Evolutionary conservation across 1,140 invertebrate species (phyloP), one percentile per base, ranked within the genome.

Genomic region (Diabrotica undecimpunctata): DNA sequence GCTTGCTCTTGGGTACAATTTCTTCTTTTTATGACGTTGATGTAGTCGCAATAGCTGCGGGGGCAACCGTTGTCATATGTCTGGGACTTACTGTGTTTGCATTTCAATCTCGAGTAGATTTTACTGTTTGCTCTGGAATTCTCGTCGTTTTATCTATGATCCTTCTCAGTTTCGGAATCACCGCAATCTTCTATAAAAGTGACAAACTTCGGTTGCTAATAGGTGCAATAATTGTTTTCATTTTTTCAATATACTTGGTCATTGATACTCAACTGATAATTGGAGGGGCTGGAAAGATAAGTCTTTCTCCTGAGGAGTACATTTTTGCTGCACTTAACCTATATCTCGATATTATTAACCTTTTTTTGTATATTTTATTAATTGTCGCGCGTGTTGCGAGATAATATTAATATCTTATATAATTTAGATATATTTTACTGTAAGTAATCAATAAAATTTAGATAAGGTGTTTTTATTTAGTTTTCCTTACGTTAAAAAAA

Each of bases 221-320:
- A 11, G 95, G 93, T 5, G 95, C 94, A 0, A 2, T 25, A 1
- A 25, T 25, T 25, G 25, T 25, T 25, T 78, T 90, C 0, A 77
- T 91, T 12, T 96, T 95, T 74, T 91, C 87, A 9, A 73, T 93
- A 5, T 97, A 96, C 81, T 81, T 97, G 9, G 86, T 97, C 3
- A 94, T 95, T 75, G 96, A 98, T 79, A 98, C 95, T 0, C 96
- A 99, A 79, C 77, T 97, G 74, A 95, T 98, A 90, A 85, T 98
- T 77, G 94, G 93, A 61, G 95, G 95, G 6, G 89, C 89, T 10
- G 94, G 97, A 78, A 93, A 93, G 75, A 95, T 93, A 80, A 87
- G 90, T 0, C 85, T 98, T 25, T 97, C 95, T 0, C 95, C 96
- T 0, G 96, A 98, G 77, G 96, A 99, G 73, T 98, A 99, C 77